A percentile compares a stretch with the other conserved stretches of the same genome.
Conservation (phyloP, 2,797 vertebrate species). For the Ctenopoma kingsleyae region DNA sequence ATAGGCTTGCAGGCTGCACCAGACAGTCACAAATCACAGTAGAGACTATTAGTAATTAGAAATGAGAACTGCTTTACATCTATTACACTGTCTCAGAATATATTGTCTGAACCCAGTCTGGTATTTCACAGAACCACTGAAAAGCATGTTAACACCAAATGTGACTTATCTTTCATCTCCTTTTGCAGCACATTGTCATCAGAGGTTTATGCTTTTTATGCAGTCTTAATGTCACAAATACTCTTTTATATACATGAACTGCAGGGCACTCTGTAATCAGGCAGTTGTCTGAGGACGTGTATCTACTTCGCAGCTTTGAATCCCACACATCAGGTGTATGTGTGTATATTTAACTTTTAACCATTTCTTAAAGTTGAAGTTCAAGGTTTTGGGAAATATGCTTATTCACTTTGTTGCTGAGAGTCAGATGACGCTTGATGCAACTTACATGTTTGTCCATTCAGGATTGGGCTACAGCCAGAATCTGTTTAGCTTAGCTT, state of each 20-base stretch:
- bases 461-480: neutral
- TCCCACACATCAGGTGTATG: neutral
- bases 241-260: too few species aligned
- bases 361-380: neutral
- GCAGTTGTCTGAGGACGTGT: neutral
- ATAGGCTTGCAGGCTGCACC: constrained; percentile 24
- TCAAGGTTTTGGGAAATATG: neutral
- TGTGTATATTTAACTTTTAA: too few species aligned
- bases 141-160: constrained; percentile 9
- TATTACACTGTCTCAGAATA: constrained; percentile 30
- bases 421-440: neutral
- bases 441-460: neutral
- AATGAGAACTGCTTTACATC: constrained; percentile 34
- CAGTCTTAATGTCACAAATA: constrained; percentile 2
- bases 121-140: constrained; percentile 11
- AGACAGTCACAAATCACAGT: constrained; percentile 47
- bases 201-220: neutral
- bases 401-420: neutral
- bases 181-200: neutral
- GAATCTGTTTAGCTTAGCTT: constrained; percentile 10
- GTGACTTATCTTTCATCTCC: constrained; percentile 7
- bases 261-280: neutral
- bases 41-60: constrained; percentile 24
- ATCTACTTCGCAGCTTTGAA: neutral
- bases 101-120: constrained; percentile 31